Percentiles rank a stretch among this genome's conserved stretches.
Conservation (phyloP, 2,888 invertebrate genomes). For the Drosophila differens region DNA sequence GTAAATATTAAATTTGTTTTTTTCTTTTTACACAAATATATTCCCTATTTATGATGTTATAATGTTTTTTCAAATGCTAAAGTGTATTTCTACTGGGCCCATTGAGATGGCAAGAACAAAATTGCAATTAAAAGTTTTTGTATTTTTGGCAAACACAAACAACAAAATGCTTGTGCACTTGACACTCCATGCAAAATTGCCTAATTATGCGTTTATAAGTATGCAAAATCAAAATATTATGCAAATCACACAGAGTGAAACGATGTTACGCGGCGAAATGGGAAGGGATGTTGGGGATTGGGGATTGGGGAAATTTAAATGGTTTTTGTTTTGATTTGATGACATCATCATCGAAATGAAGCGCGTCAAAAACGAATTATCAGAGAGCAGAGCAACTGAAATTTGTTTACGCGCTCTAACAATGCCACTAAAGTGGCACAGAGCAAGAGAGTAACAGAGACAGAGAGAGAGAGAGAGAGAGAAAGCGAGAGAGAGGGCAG, state of each 20-base stretch:
- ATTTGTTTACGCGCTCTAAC: slow-evolving; percentile 59
- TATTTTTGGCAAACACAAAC: slow-evolving; percentile 12
- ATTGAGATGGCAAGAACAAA: slow-evolving; percentile 6
- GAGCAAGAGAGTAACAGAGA: not conserved
- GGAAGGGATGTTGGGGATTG: not conserved
- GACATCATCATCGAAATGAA: slow-evolving; percentile 69
- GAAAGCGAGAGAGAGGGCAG: slow-evolving; percentile 20
- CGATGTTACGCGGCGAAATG: not conserved
- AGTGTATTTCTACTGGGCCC: not conserved
- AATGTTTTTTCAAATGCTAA: not conserved
- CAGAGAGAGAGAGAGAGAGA: not conserved
- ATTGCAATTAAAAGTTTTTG: slow-evolving; percentile 30
- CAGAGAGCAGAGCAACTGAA: slow-evolving; percentile 39
- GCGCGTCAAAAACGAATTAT: slow-evolving; percentile 73
- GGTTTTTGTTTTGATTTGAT: slow-evolving; percentile 73
- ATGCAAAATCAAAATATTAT: slow-evolving; percentile 70
- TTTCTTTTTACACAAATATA: not conserved
- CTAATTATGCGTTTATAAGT: slow-evolving; percentile 72
- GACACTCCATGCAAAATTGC: slow-evolving; percentile 35
- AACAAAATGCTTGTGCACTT: slow-evolving; percentile 26
- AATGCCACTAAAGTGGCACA: slow-evolving; percentile 14
- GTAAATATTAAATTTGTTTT: not conserved
- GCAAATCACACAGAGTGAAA: slow-evolving; percentile 57
- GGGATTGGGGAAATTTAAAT: slow-evolving; percentile 47
- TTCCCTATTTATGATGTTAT: not conserved